phyloP scores from a whole-genome alignment of 2,797 vertebrate genomes.

The Chromobotia macracanthus region DNA sequence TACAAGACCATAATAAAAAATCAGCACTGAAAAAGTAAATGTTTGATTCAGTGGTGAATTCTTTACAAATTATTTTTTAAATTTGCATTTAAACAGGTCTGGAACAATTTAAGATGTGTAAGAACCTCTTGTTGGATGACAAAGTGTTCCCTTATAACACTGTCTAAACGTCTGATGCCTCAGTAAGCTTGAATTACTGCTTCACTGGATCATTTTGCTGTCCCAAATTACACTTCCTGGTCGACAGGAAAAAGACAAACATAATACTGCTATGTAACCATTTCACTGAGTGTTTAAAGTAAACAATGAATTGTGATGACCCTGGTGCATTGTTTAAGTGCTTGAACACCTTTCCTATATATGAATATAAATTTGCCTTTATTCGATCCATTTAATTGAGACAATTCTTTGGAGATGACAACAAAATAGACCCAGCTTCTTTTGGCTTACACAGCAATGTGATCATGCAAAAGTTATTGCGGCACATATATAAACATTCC shows the following conservation, averaged over 20 bases:
- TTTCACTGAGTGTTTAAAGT: conserved; percentile 32
- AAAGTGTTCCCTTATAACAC: conserved; percentile 22
- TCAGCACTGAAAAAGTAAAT: not conserved
- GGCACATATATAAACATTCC: conserved; percentile 6
- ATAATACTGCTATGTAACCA: conserved; percentile 46
- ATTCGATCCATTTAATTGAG: not conserved
- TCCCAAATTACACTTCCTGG: conserved; percentile 30
- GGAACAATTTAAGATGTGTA: not conserved
- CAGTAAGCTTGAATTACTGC: conserved; percentile 27
- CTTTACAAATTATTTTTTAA: not conserved
- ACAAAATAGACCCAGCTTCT: conserved; percentile 13
- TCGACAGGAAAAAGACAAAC: conserved; percentile 1
- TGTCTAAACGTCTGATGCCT: conserved; percentile 25
- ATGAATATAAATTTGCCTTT: not conserved
- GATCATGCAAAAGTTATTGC: conserved; percentile 16
- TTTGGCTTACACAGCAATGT: conserved; percentile 29
- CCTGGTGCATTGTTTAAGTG: not conserved
- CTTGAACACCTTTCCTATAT: not conserved
- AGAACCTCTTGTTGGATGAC: not conserved
- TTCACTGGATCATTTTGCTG: conserved; percentile 10
- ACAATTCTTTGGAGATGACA: not conserved
- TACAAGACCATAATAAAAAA: not conserved
- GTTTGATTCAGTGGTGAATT: not conserved
- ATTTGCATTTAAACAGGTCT: not conserved
- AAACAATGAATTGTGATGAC: conserved; percentile 5